Percentiles rank a stretch among this genome's conserved stretches.
phyloP scores from a whole-genome alignment of 2,888 invertebrate species.

The Ferdinandea cuprea region DNA sequence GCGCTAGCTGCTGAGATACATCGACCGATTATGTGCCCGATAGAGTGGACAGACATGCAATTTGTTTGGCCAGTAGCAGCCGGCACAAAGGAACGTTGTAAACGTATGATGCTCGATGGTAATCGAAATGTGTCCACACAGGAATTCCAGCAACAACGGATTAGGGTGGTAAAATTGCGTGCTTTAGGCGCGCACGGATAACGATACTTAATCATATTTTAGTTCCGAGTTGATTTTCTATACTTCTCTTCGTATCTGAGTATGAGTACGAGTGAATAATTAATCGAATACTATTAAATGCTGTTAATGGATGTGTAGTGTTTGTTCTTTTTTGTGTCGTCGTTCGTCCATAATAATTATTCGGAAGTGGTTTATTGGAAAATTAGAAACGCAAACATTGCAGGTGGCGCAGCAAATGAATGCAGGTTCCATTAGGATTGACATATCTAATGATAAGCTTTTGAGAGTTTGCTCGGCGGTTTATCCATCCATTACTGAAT shows the following conservation, averaged over 20 bases:
- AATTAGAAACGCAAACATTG: slow-evolving; percentile 33
- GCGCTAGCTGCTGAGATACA: slow-evolving; percentile 61
- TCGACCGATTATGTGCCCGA: slow-evolving; percentile 66
- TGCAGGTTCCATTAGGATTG: neutral
- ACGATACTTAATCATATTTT: slow-evolving; percentile 42
- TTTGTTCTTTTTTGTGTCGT: neutral
- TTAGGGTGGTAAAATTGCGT: slow-evolving; percentile 47
- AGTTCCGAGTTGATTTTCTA: neutral
- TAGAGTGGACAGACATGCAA: slow-evolving; percentile 71
- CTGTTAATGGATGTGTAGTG: slow-evolving; percentile 26
- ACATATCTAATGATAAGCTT: neutral
- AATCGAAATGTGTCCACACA: slow-evolving; percentile 68
- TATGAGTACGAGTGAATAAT: slow-evolving; percentile 37
- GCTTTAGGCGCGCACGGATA: slow-evolving; percentile 39
- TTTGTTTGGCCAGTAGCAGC: slow-evolving; percentile 52
- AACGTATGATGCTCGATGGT: slow-evolving; percentile 62
- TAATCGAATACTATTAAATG: slow-evolving; percentile 55
- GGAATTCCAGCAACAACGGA: slow-evolving; percentile 36
- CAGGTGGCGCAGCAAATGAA: neutral
- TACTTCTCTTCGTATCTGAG: neutral
- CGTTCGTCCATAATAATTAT: slow-evolving; percentile 31
- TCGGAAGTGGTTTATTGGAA: slow-evolving; percentile 21
- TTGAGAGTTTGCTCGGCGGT: neutral
- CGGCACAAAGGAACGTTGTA: slow-evolving; percentile 36
- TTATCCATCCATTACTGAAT: no score